These are phyloP conservation scores for Ceyx melanurus DNA, from an alignment of 2,113 vertebrate species.

Conservation along the genomic window DNA sequence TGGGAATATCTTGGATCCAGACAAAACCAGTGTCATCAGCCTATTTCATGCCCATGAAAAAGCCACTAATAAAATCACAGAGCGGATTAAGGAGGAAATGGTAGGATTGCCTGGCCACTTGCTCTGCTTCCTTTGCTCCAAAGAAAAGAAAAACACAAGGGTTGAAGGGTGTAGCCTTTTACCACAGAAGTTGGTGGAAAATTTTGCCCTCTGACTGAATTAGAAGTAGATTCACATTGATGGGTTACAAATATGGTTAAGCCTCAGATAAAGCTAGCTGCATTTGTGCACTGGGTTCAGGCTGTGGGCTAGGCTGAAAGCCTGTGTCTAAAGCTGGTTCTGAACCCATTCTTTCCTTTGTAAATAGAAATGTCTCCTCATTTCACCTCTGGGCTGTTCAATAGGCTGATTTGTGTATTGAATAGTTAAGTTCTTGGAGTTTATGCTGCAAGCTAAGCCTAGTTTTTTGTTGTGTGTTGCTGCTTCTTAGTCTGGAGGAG, in stretches of 20 bases:
- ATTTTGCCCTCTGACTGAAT: not conserved
- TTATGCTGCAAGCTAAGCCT: not conserved
- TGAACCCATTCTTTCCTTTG: not conserved
- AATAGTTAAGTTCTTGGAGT: not conserved
- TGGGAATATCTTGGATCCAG: conserved; percentile 95
- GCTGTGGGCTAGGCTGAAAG: not conserved
- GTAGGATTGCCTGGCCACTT: conserved; percentile 60
- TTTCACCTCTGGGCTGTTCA: not conserved
- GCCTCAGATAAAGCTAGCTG: not conserved
- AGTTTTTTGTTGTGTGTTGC: not conserved
- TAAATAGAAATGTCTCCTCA: rapidly evolving
- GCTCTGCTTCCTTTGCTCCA: not conserved
- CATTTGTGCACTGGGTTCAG: not conserved
- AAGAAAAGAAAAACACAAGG: not conserved
- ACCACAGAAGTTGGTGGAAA: not conserved
- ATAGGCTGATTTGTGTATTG: rapidly evolving
- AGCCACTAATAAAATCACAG: conserved; percentile 88
- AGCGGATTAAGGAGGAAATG: conserved; percentile 95
- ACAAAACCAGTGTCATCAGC: conserved; percentile 91
- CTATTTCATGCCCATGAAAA: conserved; percentile 93
- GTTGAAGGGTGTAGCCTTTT: not conserved
- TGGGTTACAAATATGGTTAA: not conserved
- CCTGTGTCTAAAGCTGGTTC: not conserved
- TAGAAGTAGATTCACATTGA: not conserved
- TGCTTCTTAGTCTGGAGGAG: not conserved